These are phyloP conservation scores for Gryllus bimaculatus DNA, from an alignment of 1,140 invertebrate genomes.

Conservation along the genomic window DNA sequence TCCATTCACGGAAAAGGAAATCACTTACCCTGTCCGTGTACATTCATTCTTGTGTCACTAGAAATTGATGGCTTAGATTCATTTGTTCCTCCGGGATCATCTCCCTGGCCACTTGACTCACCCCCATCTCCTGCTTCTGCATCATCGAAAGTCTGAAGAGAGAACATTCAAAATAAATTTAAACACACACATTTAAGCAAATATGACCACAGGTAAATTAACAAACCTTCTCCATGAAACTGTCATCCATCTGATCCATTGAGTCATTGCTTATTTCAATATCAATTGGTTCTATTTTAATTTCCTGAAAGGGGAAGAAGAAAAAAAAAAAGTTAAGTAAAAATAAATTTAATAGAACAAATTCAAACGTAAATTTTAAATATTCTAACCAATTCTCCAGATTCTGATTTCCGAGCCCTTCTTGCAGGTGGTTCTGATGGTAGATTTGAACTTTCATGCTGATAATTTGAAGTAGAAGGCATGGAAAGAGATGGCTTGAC, in stretches of 20 bases:
- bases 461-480: constrained; percentile 9
- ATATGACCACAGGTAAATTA: background rate
- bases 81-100: background rate
- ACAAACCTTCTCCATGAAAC: constrained; percentile 13
- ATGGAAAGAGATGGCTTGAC: background rate
- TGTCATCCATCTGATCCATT: constrained; percentile 13
- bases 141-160: background rate
- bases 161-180: background rate
- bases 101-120: background rate
- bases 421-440: constrained; percentile 8
- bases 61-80: background rate
- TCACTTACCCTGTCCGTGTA: constrained; percentile 9
- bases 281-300: constrained; percentile 16
- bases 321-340: background rate
- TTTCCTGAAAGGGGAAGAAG: constrained; percentile 9
- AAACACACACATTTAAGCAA: background rate
- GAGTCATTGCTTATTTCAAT: constrained; percentile 17
- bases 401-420: constrained; percentile 8
- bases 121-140: background rate
- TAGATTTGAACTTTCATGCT: background rate
- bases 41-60: background rate
- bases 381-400: background rate
- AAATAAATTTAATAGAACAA: background rate
- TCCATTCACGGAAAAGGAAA: background rate
- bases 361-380: background rate